Percentiles rank a stretch among this genome's conserved stretches.
phyloP scores from a whole-genome alignment of 2,888 invertebrate species.

The Xanthia icteritia region DNA sequence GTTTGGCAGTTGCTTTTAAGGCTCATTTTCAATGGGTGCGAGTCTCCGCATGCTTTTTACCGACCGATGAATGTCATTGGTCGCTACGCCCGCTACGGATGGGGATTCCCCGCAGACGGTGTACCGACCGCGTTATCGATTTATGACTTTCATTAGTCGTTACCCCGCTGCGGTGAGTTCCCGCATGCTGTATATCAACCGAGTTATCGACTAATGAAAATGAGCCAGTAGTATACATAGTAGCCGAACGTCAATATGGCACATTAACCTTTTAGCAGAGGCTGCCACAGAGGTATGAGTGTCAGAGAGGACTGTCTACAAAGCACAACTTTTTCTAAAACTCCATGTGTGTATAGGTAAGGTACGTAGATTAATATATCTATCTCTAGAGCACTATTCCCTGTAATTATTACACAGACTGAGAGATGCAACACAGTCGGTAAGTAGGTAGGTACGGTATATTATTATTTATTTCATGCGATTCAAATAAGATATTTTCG shows the following conservation, averaged over 20 bases:
- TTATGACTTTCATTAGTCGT: too few relatives aligned
- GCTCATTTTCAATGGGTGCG: too few relatives aligned
- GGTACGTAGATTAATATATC: not conserved
- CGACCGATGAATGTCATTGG: too few relatives aligned
- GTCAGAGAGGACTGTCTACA: not conserved
- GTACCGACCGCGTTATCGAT: too few relatives aligned
- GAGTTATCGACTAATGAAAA: too few relatives aligned
- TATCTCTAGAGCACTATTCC: not conserved
- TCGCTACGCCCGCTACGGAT: too few relatives aligned
- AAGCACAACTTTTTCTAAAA: not conserved
- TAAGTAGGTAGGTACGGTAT: not conserved
- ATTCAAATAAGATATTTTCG: not conserved
- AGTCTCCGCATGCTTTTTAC: too few relatives aligned
- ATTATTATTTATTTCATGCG: conserved; percentile 4
- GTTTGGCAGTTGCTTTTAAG: too few relatives aligned
- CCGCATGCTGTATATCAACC: too few relatives aligned
- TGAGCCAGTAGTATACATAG: not conserved
- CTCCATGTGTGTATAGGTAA: not conserved
- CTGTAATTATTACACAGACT: not conserved
- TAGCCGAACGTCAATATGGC: not conserved
- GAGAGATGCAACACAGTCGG: not conserved
- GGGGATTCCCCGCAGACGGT: too few relatives aligned
- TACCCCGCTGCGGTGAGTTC: too few relatives aligned
- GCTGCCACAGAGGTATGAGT: not conserved
- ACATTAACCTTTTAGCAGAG: not conserved